Conservation (phyloP, 2,888 invertebrate species). For the Dichetophora obliterata region DNA sequence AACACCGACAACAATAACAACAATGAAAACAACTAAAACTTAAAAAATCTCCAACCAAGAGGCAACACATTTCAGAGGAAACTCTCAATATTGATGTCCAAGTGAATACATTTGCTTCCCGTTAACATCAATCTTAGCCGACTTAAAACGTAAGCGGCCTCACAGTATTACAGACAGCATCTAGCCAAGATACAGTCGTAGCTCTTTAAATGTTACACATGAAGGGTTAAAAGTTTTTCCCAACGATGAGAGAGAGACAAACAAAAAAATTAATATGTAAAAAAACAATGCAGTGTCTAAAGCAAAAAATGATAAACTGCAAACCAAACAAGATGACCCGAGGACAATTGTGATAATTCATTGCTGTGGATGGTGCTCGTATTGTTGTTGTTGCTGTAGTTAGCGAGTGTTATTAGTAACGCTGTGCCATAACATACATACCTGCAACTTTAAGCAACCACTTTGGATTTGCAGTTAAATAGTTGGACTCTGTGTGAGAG, state of each 20-base stretch:
- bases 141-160: constrained; percentile 46
- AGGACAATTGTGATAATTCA: constrained; percentile 70
- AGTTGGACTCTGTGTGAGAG: background rate
- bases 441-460: background rate
- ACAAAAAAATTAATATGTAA: constrained; percentile 13
- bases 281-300: background rate
- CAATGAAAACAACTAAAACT: constrained; percentile 39
- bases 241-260: background rate
- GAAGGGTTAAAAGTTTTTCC: too few relatives aligned
- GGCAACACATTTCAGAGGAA: constrained; percentile 47
- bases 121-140: constrained; percentile 68
- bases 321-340: constrained; percentile 68
- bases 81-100: constrained; percentile 51
- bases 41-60: constrained; percentile 9
- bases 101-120: constrained; percentile 62
- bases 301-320: constrained; percentile 58
- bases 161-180: constrained; percentile 1
- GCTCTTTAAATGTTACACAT: background rate
- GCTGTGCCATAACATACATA: background rate
- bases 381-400: constrained; percentile 31
- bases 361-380: constrained; percentile 53
- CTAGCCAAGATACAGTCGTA: background rate
- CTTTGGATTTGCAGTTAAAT: background rate
- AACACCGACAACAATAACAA: constrained; percentile 45
- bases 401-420: constrained; percentile 15